These are phyloP conservation scores for Eulemur albifrons DNA, from an alignment of 2,797 vertebrate species.

Conservation along the genomic window DNA sequence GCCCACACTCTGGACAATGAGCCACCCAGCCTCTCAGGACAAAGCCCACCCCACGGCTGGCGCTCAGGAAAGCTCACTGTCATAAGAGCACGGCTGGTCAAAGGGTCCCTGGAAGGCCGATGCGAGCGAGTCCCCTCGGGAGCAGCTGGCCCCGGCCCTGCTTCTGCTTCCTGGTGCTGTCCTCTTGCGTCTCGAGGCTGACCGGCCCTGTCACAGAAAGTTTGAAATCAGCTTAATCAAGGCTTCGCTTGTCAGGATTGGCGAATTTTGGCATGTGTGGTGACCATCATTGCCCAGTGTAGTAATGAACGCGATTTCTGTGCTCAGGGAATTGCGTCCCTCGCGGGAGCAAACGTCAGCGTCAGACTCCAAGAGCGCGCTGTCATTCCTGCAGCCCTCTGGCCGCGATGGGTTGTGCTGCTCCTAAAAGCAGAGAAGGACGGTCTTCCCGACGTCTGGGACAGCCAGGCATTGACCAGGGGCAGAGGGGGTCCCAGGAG, in stretches of 20 bases:
- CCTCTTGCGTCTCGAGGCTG: background rate
- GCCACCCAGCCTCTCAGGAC: background rate
- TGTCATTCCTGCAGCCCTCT: fast-evolving
- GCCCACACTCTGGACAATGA: fast-evolving
- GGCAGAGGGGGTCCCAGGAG: background rate
- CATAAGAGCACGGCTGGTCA: too few species aligned
- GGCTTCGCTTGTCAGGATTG: slow-evolving; percentile 53
- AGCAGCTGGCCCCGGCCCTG: background rate
- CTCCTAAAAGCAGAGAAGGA: background rate
- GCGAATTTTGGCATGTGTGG: slow-evolving; percentile 74
- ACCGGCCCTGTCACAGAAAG: slow-evolving; percentile 49
- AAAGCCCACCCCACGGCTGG: background rate
- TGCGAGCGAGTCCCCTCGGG: too few species aligned
- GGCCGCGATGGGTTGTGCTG: too few species aligned
- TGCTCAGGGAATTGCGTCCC: slow-evolving; percentile 27
- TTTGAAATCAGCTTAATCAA: slow-evolving; percentile 52
- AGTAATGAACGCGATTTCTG: slow-evolving; percentile 59
- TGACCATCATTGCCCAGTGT: slow-evolving; percentile 73
- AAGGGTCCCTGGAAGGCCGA: too few species aligned
- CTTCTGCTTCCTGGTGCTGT: background rate
- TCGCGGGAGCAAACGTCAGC: background rate
- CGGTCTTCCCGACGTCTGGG: background rate
- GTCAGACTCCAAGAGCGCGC: background rate
- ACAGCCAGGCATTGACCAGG: background rate
- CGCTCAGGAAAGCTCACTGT: background rate